Base-by-base conservation (phyloP, 1,140 invertebrate genomes). In the Neocloeon triangulifer region DNA sequence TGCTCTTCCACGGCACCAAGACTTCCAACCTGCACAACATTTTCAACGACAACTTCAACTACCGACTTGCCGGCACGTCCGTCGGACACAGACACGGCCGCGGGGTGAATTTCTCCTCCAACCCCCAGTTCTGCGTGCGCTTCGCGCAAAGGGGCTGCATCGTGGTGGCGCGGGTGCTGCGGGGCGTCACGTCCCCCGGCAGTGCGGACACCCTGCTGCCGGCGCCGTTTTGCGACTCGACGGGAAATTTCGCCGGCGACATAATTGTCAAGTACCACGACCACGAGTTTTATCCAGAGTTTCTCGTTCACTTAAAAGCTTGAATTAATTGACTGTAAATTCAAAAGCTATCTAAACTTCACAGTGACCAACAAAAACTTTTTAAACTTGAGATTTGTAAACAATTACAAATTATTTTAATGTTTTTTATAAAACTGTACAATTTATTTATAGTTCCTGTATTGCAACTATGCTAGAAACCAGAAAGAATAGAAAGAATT, bases 1-100 rank as follows among this genome's bases (percentile, higher is more conserved):
- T 22, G 17, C 31, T 32, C 12, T 32, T 32, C 18, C 31, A 32
- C 12, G 31, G 31, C 4, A 32, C 31, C 18, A 23, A 20, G 12
- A 3, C n/a, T 5, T 10, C 5, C 7, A 19, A 16, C 7, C 12
- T 13, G n/a, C 3, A 5, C 3, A 20, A 20, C 10, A 32, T 32
- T 13, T 32, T 19, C 19, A 25, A 10, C 3, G 16, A 32, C 12
- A 32, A 32, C 12, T 32, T 32, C 5, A 12, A 32, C 25, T 32
- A 21, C 19, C 18, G 31, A 5, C 31, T 29, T 7, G 5, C 15
- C 25, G 31, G 31, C 13, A 13, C 31, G 12, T 10, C 9, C 5
- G 18, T 32, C 25, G 31, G 31, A 10, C 3, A 20, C 25, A 19
- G 5, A 6, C 25, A 23, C 25, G 31, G 31, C 3, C 20, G 25